Percentiles rank a stretch among this genome's conserved stretches.
Evolutionary conservation across 2,888 invertebrate species (phyloP).

Genomic region (Carpatolechia fugitivella): DNA sequence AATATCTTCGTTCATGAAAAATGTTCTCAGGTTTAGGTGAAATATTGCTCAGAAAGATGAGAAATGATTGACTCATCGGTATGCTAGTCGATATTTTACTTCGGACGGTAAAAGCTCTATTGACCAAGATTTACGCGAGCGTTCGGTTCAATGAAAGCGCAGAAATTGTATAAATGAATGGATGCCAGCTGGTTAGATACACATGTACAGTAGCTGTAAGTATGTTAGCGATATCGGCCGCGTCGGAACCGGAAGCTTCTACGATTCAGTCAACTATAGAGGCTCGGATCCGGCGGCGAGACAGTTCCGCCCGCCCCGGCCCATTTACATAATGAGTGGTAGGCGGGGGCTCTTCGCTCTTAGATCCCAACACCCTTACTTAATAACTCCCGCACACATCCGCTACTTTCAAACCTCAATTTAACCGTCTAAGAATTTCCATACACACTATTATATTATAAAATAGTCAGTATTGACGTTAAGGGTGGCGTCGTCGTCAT

Average conservation of each 20-base stretch:
- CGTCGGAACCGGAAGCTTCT: slow-evolving; percentile 4
- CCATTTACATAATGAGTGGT: slow-evolving; percentile 64
- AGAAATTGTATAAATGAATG: slow-evolving; percentile 6
- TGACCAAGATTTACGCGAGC: slow-evolving; percentile 10
- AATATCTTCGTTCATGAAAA: background rate
- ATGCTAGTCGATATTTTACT: background rate
- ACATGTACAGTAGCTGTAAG: background rate
- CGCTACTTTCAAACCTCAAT: background rate
- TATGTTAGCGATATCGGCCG: background rate
- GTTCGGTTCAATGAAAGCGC: slow-evolving; percentile 5
- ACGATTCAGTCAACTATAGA: background rate
- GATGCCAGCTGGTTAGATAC: slow-evolving; percentile 1
- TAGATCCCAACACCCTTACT: slow-evolving; percentile 19
- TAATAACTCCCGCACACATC: background rate
- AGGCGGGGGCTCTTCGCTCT: slow-evolving; percentile 28
- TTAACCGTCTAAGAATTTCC: background rate
- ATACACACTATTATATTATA: slow-evolving; percentile 1
- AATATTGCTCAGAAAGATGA: background rate
- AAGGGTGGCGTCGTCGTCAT: slow-evolving; percentile 6
- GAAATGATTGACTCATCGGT: background rate
- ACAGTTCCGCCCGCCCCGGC: slow-evolving; percentile 35
- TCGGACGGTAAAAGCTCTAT: slow-evolving; percentile 10
- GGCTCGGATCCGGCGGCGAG: slow-evolving; percentile 2
- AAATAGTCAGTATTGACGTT: background rate
- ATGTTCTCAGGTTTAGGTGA: background rate